Percentiles rank a stretch among this genome's conserved stretches.
Conservation (phyloP, 1,140 invertebrate species). For the Caerostris extrusa region DNA sequence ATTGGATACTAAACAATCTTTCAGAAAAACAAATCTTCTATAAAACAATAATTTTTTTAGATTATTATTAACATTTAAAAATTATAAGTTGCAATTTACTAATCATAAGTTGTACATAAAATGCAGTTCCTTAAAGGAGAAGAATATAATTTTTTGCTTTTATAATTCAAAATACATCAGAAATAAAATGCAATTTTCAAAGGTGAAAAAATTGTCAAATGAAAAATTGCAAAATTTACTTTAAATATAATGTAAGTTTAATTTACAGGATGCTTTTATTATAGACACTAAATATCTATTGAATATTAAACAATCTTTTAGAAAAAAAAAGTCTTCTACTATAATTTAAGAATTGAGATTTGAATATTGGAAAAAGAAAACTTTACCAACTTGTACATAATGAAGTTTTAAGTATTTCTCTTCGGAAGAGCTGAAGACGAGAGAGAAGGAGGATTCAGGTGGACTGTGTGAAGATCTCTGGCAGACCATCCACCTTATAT, state of each 20-base stretch:
- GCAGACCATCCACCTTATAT: slow-evolving; percentile 1
- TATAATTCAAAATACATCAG: too few relatives aligned
- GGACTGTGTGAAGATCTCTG: neutral
- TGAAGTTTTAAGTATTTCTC: neutral
- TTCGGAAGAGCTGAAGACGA: neutral
- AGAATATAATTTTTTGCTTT: too few relatives aligned
- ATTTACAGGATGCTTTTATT: neutral
- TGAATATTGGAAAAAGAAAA: neutral
- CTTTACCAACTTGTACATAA: slow-evolving; percentile 55
- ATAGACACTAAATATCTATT: neutral
- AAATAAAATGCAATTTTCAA: too few relatives aligned
- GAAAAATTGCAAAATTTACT: neutral
- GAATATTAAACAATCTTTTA: neutral
- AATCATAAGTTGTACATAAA: too few relatives aligned
- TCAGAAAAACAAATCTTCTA: neutral
- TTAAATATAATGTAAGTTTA: neutral
- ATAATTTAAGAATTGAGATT: too few relatives aligned
- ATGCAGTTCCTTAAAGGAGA: too few relatives aligned
- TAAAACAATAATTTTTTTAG: too few relatives aligned
- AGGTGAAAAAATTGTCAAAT: neutral
- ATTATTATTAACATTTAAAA: too few relatives aligned
- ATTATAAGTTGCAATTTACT: too few relatives aligned
- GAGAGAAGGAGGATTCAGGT: neutral
- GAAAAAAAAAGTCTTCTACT: neutral
- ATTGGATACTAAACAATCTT: neutral